phyloP scores from a whole-genome alignment of 2,888 invertebrate species.

The Plebejus melissa region DNA sequence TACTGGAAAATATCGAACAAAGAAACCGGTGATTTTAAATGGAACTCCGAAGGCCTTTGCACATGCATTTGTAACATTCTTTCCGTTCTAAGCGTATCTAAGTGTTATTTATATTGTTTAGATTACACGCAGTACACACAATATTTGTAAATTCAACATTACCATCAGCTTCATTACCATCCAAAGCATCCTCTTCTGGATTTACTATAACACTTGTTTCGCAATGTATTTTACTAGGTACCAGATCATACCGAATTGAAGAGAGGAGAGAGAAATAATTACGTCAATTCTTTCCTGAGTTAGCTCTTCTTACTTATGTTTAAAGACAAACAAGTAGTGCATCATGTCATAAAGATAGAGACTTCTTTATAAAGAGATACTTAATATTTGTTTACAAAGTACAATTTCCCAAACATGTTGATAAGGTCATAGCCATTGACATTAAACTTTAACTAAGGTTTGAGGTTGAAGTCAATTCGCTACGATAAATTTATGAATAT shows the following conservation, averaged over 20 bases:
- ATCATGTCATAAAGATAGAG: not conserved
- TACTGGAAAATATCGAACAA: constrained; percentile 25
- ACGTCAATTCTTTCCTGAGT: too few relatives aligned
- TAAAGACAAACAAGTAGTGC: not conserved
- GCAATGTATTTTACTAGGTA: not conserved
- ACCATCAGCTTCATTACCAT: too few relatives aligned
- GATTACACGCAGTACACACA: not conserved
- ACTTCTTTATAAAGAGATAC: not conserved
- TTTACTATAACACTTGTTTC: too few relatives aligned
- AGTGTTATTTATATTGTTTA: not conserved
- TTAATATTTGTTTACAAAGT: not conserved
- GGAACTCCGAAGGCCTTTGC: constrained; percentile 22
- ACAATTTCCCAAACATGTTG: not conserved
- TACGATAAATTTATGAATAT: not conserved
- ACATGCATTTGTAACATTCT: constrained; percentile 21
- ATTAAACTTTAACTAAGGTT: not conserved
- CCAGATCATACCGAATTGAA: too few relatives aligned
- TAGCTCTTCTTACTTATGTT: not conserved
- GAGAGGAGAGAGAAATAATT: too few relatives aligned
- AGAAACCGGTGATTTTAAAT: constrained; percentile 21
- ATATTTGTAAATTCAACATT: not conserved
- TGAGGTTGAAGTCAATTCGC: not conserved
- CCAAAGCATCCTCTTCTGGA: too few relatives aligned
- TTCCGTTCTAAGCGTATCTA: not conserved
- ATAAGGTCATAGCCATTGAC: not conserved